These are phyloP conservation scores for Aspiorhynchus laticeps DNA, from an alignment of 2,113 vertebrate species.

Conservation along the genomic window DNA sequence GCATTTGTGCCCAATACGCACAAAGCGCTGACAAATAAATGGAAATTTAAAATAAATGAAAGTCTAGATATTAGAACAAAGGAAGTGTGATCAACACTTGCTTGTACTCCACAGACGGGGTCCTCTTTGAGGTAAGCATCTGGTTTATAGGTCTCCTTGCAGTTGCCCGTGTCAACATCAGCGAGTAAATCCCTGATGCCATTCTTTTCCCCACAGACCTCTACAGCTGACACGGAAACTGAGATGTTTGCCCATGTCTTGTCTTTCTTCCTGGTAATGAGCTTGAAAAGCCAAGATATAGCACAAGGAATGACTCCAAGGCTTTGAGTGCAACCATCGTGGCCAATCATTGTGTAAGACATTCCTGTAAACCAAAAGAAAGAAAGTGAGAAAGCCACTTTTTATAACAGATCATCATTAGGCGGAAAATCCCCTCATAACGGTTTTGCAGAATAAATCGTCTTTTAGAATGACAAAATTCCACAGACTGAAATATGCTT, in stretches of 20 bases:
- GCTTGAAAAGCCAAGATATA: slow-evolving; percentile 96
- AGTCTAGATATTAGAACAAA: neutral
- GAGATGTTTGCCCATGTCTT: slow-evolving; percentile 93
- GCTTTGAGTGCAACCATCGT: slow-evolving; percentile 86
- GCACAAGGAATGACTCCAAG: slow-evolving; percentile 93
- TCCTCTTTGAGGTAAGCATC: slow-evolving; percentile 92
- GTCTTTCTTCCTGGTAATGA: slow-evolving; percentile 92
- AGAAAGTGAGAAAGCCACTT: neutral
- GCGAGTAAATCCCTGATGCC: slow-evolving; percentile 90
- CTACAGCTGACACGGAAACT: slow-evolving; percentile 93
- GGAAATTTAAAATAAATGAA: neutral
- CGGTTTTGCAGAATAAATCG: slow-evolving; percentile 15
- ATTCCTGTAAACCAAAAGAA: slow-evolving; percentile 79
- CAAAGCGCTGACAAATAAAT: neutral
- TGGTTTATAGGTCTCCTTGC: slow-evolving; percentile 87
- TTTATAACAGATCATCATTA: neutral
- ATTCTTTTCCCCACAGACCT: slow-evolving; percentile 95
- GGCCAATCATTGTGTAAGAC: slow-evolving; percentile 96
- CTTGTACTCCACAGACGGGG: slow-evolving; percentile 91
- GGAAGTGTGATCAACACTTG: slow-evolving; percentile 60
- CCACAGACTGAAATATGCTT: slow-evolving; percentile 31
- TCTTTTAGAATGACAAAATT: slow-evolving; percentile 14
- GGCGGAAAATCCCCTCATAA: neutral
- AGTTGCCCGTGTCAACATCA: slow-evolving; percentile 83
- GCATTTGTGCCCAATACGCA: neutral